These are phyloP conservation scores for Mohoua ochrocephala DNA, from an alignment of 2,113 vertebrate genomes.

Conservation along the genomic window DNA sequence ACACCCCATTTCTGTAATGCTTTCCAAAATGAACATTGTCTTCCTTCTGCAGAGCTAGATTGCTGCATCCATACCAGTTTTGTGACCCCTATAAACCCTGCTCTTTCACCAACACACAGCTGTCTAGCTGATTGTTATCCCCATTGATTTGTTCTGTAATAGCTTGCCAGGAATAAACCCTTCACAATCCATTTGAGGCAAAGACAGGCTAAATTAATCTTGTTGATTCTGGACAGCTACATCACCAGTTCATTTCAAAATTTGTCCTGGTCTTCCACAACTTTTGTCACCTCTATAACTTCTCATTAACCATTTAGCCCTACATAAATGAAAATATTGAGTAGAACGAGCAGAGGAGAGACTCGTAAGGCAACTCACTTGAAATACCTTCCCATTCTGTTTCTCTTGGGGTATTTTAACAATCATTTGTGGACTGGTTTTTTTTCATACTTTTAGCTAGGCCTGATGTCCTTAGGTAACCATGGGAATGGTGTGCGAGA, in stretches of 20 bases:
- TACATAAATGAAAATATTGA: not conserved
- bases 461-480: not conserved
- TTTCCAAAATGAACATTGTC: not conserved
- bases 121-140: conserved; percentile 21
- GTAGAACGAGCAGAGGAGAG: not conserved
- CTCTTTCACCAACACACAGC: not conserved
- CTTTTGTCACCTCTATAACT: not conserved
- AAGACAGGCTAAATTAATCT: conserved; percentile 3
- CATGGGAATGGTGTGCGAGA: not conserved
- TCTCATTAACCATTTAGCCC: not conserved
- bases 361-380: not conserved
- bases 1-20: not conserved
- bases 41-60: not conserved
- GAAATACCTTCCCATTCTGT: not conserved
- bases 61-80: not conserved
- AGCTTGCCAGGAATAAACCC: conserved; percentile 1
- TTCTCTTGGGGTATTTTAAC: not conserved
- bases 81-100: not conserved
- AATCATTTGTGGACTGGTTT: not conserved
- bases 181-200: not conserved
- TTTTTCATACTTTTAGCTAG: not conserved
- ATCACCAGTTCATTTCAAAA: not conserved
- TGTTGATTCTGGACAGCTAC: not conserved
- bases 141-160: conserved; percentile 11
- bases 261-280: not conserved